Evolutionary conservation across 2,888 invertebrate genomes (phyloP).

Genomic region (Nemapogon koenigi): DNA sequence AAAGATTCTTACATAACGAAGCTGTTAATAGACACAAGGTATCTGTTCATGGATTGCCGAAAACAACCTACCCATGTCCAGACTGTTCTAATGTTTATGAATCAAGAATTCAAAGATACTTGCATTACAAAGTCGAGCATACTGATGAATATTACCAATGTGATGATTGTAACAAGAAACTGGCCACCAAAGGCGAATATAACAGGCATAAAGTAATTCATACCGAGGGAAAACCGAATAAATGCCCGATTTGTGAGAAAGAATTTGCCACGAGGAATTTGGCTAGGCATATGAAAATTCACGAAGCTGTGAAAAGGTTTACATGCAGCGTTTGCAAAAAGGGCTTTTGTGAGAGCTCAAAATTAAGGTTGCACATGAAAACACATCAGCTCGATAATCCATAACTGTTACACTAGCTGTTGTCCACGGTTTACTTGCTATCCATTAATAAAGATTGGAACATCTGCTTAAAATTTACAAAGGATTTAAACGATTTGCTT

Average conservation of each 20-base stretch:
- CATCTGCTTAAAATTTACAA: too few species aligned
- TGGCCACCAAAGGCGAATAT: constrained; percentile 14
- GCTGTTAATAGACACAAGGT: background rate
- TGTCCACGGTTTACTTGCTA: background rate
- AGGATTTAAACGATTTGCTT: too few species aligned
- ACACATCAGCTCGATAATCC: constrained; percentile 27
- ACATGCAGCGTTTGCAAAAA: constrained; percentile 20
- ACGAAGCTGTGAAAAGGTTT: constrained; percentile 8
- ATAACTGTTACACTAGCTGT: background rate
- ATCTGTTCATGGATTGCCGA: background rate
- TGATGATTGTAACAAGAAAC: constrained; percentile 37
- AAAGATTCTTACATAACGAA: constrained; percentile 7
- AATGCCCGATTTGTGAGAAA: constrained; percentile 3
- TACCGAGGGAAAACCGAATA: constrained; percentile 1
- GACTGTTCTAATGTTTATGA: background rate
- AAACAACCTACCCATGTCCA: background rate
- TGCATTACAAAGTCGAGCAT: constrained; percentile 1
- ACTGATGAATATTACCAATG: constrained; percentile 27
- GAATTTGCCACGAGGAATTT: background rate
- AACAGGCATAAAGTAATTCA: constrained; percentile 1
- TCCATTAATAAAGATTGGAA: too few species aligned
- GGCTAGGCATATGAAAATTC: constrained; percentile 3
- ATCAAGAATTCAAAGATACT: background rate
- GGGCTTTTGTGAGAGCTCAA: constrained; percentile 17
- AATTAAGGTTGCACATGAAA: background rate